Base-by-base conservation (phyloP, 2,797 vertebrate genomes). In the Ctenopoma kingsleyae region DNA sequence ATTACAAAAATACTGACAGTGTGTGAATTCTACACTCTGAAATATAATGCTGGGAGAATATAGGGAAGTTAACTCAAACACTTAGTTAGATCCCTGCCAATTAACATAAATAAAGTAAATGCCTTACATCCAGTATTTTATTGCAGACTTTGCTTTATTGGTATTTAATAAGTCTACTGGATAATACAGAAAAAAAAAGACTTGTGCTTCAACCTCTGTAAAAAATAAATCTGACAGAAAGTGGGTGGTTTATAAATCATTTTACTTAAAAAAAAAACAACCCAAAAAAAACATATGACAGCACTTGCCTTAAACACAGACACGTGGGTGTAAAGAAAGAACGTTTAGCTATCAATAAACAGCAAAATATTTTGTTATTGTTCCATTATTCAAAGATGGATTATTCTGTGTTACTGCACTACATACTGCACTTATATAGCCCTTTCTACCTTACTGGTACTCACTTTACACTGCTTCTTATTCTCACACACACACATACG, bases 191-290 rank as follows among this genome's bases (percentile, higher is more conserved):
- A 58, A 80, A 79, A n/a, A 78, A 50, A 13, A 13, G 61, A 75
- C 49, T 59, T 40, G 27, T 61, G 43, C 30, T 80, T 83, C 71
- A 78, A 82, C 49, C 56, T 67, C 74, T 57, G 57, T 61, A 57
- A 74, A 76, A 78, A 76, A 63, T 32, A 77, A 85, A 82, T 59
- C 67, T 86, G 85, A 81, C 83, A 85, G 67, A 71, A 72, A 66
- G 89, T 89, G 80, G 88, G 89, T 36, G 79, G 80, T 76, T 87
- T 76, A 68, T 68, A 85, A 87, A 86, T 85, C 56, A 73, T 66
- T 82, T 13, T 23, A 22, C 48, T 23, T 67, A 20, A 67, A 63
- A 73, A 9, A 65, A 2, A 4, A 2, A 25, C 23, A 30, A 30
- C n/a, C n/a, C n/a, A 23, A 23, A 23, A 23, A 23, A 23, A 71